These are phyloP conservation scores for Priapulus caudatus DNA, from an alignment of 2,888 invertebrate species.

Conservation along the genomic window DNA sequence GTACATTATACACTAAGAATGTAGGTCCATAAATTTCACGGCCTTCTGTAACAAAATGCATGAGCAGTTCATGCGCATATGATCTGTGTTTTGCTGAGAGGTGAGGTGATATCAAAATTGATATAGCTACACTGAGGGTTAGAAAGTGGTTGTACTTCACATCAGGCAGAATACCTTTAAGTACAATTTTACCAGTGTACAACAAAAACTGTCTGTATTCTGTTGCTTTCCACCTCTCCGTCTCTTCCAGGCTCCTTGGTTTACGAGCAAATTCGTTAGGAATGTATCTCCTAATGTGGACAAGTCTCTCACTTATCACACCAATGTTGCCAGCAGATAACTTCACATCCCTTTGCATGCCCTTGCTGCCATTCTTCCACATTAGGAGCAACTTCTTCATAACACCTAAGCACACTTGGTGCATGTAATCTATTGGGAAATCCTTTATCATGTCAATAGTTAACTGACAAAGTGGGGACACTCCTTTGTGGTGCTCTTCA, in stretches of 20 bases:
- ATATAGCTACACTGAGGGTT: conserved; percentile 20
- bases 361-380: too few relatives aligned
- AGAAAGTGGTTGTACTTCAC: conserved; percentile 23
- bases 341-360: too few relatives aligned
- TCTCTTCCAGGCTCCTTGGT: conserved; percentile 23
- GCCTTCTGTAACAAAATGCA: conserved; percentile 25
- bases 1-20: conserved; percentile 34
- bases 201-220: too few relatives aligned
- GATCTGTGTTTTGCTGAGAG: conserved; percentile 18
- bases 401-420: too few relatives aligned
- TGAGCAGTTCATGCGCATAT: conserved; percentile 22
- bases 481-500: too few relatives aligned
- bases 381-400: too few relatives aligned
- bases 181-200: conserved; percentile 25
- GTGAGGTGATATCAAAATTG: conserved; percentile 21
- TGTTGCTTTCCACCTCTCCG: conserved; percentile 28
- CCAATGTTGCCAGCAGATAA: too few relatives aligned
- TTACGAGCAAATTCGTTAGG: conserved; percentile 29
- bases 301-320: too few relatives aligned
- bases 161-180: conserved; percentile 19
- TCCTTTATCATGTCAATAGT: too few relatives aligned
- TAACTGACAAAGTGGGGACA: too few relatives aligned
- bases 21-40: conserved; percentile 30
- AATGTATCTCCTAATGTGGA: too few relatives aligned
- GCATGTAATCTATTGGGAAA: too few relatives aligned